These are phyloP conservation scores for Bambusicola thoracicus DNA, from an alignment of 2,113 vertebrate genomes.

Conservation along the genomic window DNA sequence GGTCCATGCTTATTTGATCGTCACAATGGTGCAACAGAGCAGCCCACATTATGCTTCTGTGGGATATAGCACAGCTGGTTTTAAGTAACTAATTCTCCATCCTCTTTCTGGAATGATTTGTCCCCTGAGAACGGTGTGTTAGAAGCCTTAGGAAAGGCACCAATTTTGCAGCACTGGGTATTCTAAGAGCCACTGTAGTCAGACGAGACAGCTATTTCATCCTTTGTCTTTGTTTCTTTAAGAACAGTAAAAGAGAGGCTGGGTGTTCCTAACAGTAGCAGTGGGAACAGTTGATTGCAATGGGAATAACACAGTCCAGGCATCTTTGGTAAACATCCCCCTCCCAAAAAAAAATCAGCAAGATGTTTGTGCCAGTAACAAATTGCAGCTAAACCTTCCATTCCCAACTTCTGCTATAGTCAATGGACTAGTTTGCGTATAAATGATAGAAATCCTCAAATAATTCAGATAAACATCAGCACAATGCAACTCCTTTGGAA, in stretches of 20 bases:
- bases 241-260: not conserved
- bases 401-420: not conserved
- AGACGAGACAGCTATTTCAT: not conserved
- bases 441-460: not conserved
- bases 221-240: not conserved
- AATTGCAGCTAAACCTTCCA: not conserved
- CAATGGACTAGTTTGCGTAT: not conserved
- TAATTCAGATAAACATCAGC: not conserved
- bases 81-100: not conserved
- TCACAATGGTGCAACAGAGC: not conserved
- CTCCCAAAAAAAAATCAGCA: not conserved
- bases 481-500: not conserved
- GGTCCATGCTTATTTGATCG: not conserved
- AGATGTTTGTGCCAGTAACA: not conserved
- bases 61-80: not conserved
- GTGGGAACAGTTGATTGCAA: not conserved
- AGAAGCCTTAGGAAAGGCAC: not conserved
- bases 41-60: not conserved
- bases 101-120: not conserved
- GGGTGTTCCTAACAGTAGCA: fast-evolving
- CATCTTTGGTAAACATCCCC: not conserved
- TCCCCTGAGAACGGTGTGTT: not conserved
- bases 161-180: not conserved
- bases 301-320: not conserved
- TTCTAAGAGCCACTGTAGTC: not conserved